phyloP scores from a whole-genome alignment of 2,888 invertebrate species.

The Hypomecis atomaria region DNA sequence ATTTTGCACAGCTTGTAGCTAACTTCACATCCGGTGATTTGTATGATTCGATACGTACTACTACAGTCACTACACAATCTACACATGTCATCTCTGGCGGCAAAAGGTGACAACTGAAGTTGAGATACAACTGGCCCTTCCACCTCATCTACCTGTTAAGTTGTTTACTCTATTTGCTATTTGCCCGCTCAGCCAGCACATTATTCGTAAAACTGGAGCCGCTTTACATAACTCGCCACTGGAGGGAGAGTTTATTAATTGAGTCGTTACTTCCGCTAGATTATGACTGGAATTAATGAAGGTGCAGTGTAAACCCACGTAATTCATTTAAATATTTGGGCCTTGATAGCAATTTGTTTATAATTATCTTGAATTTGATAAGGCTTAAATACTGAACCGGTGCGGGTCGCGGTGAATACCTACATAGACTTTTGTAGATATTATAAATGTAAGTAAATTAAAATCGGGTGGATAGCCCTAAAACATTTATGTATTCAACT shows the following conservation, averaged over 20 bases:
- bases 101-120: no score
- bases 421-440: no score
- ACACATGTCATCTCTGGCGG: no score
- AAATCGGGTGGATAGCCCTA: no score
- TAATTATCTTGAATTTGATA: slow-evolving; percentile 16
- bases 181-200: slow-evolving; percentile 1
- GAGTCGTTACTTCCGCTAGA: slow-evolving; percentile 23
- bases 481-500: no score
- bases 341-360: slow-evolving; percentile 9
- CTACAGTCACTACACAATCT: no score
- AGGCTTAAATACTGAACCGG: slow-evolving; percentile 10
- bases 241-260: slow-evolving; percentile 12
- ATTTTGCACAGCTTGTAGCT: no score
- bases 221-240: slow-evolving; percentile 16
- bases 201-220: slow-evolving; percentile 14
- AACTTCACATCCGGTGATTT: no score
- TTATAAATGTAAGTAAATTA: no score
- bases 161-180: not conserved
- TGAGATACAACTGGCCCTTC: no score
- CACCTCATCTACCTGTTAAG: no score
- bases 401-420: slow-evolving; percentile 7
- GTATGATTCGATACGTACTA: no score
- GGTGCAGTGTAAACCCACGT: slow-evolving; percentile 8
- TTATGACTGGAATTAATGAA: slow-evolving; percentile 21
- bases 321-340: slow-evolving; percentile 12